Conservation (phyloP, 2,888 invertebrate species). For the Athalia circularis region DNA sequence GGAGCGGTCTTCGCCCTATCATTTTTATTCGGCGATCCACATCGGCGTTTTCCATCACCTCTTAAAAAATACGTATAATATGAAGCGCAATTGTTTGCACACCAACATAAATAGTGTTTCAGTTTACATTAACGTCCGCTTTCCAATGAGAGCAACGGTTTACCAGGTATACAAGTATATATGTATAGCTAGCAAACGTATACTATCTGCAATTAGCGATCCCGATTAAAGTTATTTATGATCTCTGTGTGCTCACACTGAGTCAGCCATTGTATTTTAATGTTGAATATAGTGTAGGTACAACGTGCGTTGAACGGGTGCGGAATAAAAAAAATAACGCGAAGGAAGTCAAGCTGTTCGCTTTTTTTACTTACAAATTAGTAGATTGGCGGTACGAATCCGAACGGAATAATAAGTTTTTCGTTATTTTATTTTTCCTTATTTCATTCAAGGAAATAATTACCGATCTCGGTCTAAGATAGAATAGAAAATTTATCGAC, state of each 20-base stretch:
- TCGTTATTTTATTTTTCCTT: no score
- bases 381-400: conserved; percentile 51
- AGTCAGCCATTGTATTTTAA: conserved; percentile 74
- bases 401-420: conserved; percentile 40
- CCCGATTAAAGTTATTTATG: conserved; percentile 74
- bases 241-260: conserved; percentile 68
- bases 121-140: conserved; percentile 23
- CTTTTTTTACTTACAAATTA: conserved; percentile 58
- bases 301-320: conserved; percentile 43
- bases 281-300: conserved; percentile 54
- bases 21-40: no score
- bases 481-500: conserved; percentile 18
- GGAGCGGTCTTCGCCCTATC: conserved; percentile 39
- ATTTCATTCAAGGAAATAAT: conserved; percentile 26
- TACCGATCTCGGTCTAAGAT: conserved; percentile 27
- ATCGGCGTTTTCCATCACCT: no score
- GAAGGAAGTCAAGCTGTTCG: conserved; percentile 60
- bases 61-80: no score
- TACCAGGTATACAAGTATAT: conserved; percentile 60
- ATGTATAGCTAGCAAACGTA: conserved; percentile 48
- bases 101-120: background rate
- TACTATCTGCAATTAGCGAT: conserved; percentile 73
- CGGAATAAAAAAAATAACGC: conserved; percentile 36
- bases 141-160: conserved; percentile 65
- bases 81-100: background rate